These are phyloP conservation scores for Rhinogobio ventralis DNA, from an alignment of 2,797 vertebrate species.

Conservation along the genomic window DNA sequence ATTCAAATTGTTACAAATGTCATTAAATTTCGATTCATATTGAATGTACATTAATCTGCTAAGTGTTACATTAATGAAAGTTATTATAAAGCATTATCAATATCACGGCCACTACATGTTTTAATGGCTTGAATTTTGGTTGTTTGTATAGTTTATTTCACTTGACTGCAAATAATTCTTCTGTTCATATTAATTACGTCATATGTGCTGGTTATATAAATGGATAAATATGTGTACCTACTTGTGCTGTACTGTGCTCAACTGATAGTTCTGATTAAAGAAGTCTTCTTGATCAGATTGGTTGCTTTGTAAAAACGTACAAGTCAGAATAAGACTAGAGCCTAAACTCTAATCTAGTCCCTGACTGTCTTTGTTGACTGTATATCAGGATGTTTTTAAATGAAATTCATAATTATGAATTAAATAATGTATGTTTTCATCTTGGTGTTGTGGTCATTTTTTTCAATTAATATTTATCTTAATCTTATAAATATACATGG, in stretches of 20 bases:
- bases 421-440: constrained; percentile 33
- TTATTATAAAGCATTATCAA: background rate
- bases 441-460: constrained; percentile 1
- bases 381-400: constrained; percentile 6
- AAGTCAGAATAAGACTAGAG: background rate
- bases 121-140: background rate
- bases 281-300: background rate
- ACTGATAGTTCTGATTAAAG: constrained; percentile 3
- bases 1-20: background rate
- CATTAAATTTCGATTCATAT: background rate
- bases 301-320: background rate
- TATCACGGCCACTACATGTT: background rate
- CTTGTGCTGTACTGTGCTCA: background rate
- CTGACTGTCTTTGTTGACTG: constrained; percentile 9
- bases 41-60: background rate
- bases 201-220: constrained; percentile 8
- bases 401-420: background rate
- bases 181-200: background rate
- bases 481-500: background rate
- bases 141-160: constrained; percentile 4
- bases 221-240: background rate
- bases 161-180: constrained; percentile 3
- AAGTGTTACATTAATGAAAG: background rate
- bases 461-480: background rate
- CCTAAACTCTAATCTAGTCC: constrained; percentile 4